phyloP scores from a whole-genome alignment of 1,140 invertebrate species.

The Nomia melanderi region DNA sequence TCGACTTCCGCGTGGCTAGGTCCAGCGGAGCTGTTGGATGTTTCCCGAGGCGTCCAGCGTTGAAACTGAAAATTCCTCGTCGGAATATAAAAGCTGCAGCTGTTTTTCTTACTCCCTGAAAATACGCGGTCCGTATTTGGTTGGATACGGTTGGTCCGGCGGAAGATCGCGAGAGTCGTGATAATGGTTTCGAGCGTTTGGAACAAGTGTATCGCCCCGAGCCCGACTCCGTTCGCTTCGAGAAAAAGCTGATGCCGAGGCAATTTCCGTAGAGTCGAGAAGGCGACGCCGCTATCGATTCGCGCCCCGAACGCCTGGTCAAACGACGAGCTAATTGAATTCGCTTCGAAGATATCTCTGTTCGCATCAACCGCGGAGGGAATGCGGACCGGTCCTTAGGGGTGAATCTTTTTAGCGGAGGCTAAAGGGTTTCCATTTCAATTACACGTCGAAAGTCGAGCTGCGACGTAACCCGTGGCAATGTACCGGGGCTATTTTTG shows the following conservation, averaged over 20 bases:
- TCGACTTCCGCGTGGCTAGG: neutral
- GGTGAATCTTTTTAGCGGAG: neutral
- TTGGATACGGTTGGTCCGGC: neutral
- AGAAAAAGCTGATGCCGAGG: neutral
- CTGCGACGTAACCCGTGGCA: slow-evolving; percentile 26
- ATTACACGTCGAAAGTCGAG: slow-evolving; percentile 41
- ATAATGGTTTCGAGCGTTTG: neutral
- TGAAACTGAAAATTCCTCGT: neutral
- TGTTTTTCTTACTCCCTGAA: neutral
- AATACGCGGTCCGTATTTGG: neutral
- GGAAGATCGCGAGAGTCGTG: neutral
- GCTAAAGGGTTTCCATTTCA: slow-evolving; percentile 3
- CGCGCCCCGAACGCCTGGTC: neutral
- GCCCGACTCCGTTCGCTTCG: neutral
- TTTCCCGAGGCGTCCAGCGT: neutral
- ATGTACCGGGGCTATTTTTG: slow-evolving; percentile 48
- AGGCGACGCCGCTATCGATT: neutral
- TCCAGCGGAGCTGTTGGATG: neutral
- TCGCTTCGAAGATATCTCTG: neutral
- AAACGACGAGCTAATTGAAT: too few species aligned
- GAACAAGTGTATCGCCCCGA: neutral
- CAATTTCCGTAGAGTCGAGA: neutral
- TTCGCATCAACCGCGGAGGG: neutral
- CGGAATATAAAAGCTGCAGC: neutral
- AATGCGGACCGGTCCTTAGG: too few species aligned